Conservation (phyloP, 2,113 vertebrate genomes). For the Zeus faber region DNA sequence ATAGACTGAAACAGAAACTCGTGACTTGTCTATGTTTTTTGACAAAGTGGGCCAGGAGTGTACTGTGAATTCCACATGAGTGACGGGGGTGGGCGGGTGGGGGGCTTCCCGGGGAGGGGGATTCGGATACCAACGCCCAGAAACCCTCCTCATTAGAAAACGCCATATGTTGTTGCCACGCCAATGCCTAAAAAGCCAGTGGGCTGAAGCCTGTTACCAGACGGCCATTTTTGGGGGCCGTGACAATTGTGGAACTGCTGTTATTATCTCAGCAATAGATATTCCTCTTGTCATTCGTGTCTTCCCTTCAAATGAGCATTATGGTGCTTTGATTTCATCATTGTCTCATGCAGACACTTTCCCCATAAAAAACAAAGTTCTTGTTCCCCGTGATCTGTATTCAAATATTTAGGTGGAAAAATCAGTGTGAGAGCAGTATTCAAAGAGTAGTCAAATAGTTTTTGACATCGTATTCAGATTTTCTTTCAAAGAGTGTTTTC, state of each 20-base stretch:
- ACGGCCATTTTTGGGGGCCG: constrained; percentile 26
- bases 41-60: constrained; percentile 65
- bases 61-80: constrained; percentile 61
- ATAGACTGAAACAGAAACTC: constrained; percentile 62
- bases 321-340: no score
- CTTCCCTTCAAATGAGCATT: no score
- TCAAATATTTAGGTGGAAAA: no score
- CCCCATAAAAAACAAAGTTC: no score
- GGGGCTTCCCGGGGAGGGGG: constrained; percentile 56
- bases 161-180: constrained; percentile 62
- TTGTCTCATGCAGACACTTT: no score
- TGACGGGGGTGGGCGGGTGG: constrained; percentile 1
- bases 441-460: no score
- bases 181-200: constrained; percentile 56
- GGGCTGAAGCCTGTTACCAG: constrained; percentile 44
- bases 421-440: no score
- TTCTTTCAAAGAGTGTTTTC: no score
- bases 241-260: background rate
- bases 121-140: constrained; percentile 57
- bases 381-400: no score
- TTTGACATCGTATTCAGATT: no score
- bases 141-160: constrained; percentile 63
- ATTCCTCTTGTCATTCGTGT: background rate
- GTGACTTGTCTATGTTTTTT: constrained; percentile 61
- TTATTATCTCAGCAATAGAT: background rate